Conservation (phyloP, 2,888 invertebrate genomes). For the Hyles lineata region DNA sequence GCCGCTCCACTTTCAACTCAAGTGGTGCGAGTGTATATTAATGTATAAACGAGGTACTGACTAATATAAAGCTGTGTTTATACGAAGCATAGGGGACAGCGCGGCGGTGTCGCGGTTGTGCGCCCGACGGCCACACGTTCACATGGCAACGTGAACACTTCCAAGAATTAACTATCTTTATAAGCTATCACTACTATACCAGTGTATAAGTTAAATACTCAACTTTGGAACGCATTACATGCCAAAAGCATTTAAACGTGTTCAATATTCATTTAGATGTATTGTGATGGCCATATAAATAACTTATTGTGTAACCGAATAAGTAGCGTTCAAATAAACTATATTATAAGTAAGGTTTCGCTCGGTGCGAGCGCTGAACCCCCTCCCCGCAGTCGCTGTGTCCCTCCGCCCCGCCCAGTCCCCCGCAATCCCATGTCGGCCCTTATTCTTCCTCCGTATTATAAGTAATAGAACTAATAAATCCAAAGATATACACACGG, state of each 20-base stretch:
- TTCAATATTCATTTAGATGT: neutral
- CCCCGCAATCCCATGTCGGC: neutral
- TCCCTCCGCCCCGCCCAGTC: neutral
- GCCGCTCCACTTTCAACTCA: neutral
- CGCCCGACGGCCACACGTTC: neutral
- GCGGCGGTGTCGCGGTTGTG: neutral
- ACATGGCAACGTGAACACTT: neutral
- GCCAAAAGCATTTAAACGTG: neutral
- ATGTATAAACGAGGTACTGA: neutral
- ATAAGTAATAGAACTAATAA: slow-evolving; percentile 24
- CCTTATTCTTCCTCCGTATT: neutral
- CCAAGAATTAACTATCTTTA: neutral
- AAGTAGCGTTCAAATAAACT: neutral
- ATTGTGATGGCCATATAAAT: slow-evolving; percentile 9
- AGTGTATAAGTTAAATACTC: slow-evolving; percentile 13
- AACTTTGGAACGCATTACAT: neutral
- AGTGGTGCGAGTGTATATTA: neutral
- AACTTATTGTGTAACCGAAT: slow-evolving; percentile 11
- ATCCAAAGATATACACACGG: slow-evolving; percentile 27
- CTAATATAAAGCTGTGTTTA: neutral
- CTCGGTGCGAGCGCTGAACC: neutral
- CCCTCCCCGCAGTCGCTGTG: neutral
- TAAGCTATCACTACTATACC: slow-evolving; percentile 12
- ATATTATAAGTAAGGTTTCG: neutral
- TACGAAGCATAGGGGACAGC: neutral